Conservation (phyloP, 2,797 vertebrate genomes). For the Anomalospiza imberbis region DNA sequence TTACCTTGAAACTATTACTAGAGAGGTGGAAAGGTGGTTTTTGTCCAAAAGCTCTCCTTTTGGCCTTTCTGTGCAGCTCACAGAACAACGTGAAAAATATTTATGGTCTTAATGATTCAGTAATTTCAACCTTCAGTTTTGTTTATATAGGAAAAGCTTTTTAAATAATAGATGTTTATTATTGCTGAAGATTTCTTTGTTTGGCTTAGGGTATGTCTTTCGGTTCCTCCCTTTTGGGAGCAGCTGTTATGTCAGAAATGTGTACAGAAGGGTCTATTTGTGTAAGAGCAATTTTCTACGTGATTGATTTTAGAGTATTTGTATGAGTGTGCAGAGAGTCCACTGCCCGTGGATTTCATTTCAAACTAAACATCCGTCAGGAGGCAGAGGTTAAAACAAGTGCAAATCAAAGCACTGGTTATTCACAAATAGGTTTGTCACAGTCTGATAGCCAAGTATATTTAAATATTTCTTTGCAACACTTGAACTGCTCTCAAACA, state of each 20-base stretch:
- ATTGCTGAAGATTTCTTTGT: not conserved
- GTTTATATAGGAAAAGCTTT: slow-evolving; percentile 37
- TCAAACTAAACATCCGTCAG: slow-evolving; percentile 27
- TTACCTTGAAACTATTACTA: not conserved
- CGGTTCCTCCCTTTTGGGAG: not conserved
- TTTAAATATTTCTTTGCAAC: slow-evolving; percentile 1
- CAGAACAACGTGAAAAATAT: not conserved
- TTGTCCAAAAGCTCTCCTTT: not conserved
- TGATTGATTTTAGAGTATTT: slow-evolving; percentile 30
- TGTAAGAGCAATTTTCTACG: slow-evolving; percentile 12
- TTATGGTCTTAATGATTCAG: not conserved
- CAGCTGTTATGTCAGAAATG: slow-evolving; percentile 3
- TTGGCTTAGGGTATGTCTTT: not conserved
- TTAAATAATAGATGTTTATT: slow-evolving; percentile 23
- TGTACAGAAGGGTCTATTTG: not conserved
- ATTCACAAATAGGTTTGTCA: not conserved
- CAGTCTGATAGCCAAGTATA: not conserved
- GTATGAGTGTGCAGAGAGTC: not conserved
- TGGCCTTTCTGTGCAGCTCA: not conserved
- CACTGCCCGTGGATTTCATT: not conserved
- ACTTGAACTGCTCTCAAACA: not conserved
- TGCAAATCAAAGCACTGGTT: not conserved
- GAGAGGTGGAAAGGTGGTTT: not conserved
- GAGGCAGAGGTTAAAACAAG: slow-evolving; percentile 37
- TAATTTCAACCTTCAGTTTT: slow-evolving; percentile 18